phyloP scores from a whole-genome alignment of 37 sponge, comb jelly and placozoan genomes.

The Ephydatia muelleri region DNA sequence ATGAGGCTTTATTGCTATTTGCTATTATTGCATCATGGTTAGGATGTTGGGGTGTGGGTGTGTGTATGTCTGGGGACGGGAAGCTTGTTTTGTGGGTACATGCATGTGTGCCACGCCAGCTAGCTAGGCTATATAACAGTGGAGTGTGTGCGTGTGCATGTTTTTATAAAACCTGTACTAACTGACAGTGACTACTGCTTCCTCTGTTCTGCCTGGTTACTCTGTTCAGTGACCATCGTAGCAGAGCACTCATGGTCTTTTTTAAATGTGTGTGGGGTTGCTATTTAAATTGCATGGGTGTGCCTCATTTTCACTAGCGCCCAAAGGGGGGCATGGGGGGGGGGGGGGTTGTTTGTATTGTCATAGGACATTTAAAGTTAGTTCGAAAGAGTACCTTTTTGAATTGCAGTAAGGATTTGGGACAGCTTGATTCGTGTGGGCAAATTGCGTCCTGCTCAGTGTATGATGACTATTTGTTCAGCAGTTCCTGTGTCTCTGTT shows the following conservation, averaged over 20 bases:
- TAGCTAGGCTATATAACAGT: slow-evolving; percentile 1
- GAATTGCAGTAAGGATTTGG: not conserved
- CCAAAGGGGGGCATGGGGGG: not conserved
- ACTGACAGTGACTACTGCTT: slow-evolving; percentile 1
- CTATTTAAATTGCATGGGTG: slow-evolving; percentile 1
- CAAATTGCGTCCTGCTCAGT: slow-evolving; percentile 1
- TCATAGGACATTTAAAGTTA: not conserved
- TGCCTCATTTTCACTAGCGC: not conserved
- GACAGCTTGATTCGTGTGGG: slow-evolving; percentile 1
- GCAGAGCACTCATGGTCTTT: not conserved
- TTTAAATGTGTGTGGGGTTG: not conserved
- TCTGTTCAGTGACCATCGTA: not conserved
- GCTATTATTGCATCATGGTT: slow-evolving; percentile 1
- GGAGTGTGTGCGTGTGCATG: slow-evolving; percentile 1
- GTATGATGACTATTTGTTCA: slow-evolving; percentile 1
- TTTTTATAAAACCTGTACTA: not conserved
- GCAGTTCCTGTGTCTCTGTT: not conserved
- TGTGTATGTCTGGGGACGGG: slow-evolving; percentile 1
- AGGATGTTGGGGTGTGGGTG: not conserved
- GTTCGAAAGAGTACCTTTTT: not conserved
- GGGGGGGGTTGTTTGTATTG: slow-evolving; percentile 1
- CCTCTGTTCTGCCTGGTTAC: slow-evolving; percentile 1
- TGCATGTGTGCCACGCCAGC: not conserved
- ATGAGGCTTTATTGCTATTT: not conserved
- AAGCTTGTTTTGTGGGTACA: too few relatives aligned